phyloP scores from a whole-genome alignment of 2,888 invertebrate species.

The Stictocephala bisonia region DNA sequence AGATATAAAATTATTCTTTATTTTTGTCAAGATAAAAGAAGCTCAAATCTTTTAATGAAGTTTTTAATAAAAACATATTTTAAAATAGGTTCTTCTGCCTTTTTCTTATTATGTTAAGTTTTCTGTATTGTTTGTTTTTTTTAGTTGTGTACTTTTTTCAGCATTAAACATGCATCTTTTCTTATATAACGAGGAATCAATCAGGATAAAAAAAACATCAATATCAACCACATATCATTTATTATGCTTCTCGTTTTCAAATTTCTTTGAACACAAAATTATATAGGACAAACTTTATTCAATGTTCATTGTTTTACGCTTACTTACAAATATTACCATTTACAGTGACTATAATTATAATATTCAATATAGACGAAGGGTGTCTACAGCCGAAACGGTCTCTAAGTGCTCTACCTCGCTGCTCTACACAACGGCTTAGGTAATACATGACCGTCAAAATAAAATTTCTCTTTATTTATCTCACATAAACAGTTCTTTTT shows the following conservation, averaged over 20 bases:
- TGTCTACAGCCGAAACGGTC: conserved; percentile 24
- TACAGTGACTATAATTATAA: conserved; percentile 54
- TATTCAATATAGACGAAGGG: conserved; percentile 45
- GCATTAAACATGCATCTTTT: too few relatives aligned
- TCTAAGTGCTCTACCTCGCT: conserved; percentile 22
- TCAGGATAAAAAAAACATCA: conserved; percentile 13
- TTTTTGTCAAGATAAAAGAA: too few relatives aligned
- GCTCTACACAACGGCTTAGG: conserved; percentile 12
- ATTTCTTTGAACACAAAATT: conserved; percentile 58
- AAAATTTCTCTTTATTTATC: conserved; percentile 12
- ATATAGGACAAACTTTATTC: conserved; percentile 56
- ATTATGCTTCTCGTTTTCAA: conserved; percentile 53
- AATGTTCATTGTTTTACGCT: conserved; percentile 44
- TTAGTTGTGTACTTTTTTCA: neutral
- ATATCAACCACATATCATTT: conserved; percentile 51
- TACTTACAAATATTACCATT: conserved; percentile 58
- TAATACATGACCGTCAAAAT: conserved; percentile 10
- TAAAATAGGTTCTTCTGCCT: too few relatives aligned
- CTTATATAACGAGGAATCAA: too few relatives aligned
- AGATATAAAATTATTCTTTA: too few relatives aligned
- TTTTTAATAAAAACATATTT: too few relatives aligned
- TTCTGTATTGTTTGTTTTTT: neutral
- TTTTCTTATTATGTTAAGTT: neutral
- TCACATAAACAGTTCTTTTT: conserved; percentile 30
- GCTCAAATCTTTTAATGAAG: too few relatives aligned